Conservation (phyloP, 2,888 invertebrate species). For the Axea sp. region DNA sequence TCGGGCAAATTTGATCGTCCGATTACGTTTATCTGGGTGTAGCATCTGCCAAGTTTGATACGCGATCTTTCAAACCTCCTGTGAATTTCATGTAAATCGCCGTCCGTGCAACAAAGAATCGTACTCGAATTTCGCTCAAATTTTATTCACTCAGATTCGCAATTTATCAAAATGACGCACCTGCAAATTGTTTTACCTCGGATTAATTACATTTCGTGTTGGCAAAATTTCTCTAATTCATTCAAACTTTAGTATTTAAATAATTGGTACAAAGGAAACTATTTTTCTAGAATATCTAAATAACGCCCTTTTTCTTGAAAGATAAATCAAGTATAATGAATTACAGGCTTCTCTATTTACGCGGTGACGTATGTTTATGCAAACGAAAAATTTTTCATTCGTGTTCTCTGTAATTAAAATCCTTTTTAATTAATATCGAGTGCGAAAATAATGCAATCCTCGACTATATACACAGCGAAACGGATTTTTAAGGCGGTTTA, state of each 20-base stretch:
- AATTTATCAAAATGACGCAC: conserved; percentile 46
- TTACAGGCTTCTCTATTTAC: not conserved
- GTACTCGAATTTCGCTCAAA: conserved; percentile 9
- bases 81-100: conserved; percentile 38
- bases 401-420: too few species aligned
- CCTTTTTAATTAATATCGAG: too few species aligned
- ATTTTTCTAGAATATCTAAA: conserved; percentile 9
- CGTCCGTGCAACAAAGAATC: conserved; percentile 26
- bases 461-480: not conserved
- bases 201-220: conserved; percentile 23
- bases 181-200: conserved; percentile 44
- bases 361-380: too few species aligned
- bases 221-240: conserved; percentile 12
- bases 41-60: conserved; percentile 30
- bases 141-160: conserved; percentile 23
- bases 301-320: not conserved
- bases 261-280: too few species aligned
- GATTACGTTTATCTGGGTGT: conserved; percentile 48
- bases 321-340: not conserved
- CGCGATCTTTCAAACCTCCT: conserved; percentile 26
- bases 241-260: conserved; percentile 1
- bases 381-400: not conserved
- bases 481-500: not conserved
- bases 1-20: conserved; percentile 49
- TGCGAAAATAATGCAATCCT: too few species aligned